Conservation (phyloP, 2,797 vertebrate species). For the Gymnopithys bicolor region DNA sequence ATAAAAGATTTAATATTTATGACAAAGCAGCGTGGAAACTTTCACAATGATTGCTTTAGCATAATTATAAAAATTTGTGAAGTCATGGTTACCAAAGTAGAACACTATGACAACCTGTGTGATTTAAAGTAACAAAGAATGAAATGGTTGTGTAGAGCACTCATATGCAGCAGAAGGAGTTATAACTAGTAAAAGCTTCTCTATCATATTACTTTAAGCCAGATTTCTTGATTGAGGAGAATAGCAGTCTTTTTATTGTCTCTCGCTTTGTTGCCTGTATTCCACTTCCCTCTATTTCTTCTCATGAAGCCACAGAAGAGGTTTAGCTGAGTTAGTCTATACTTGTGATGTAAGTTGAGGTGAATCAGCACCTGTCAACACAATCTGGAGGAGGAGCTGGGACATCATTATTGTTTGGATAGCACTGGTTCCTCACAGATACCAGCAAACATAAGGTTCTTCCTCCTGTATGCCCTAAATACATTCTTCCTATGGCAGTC, state of each 20-base stretch:
- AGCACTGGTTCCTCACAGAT: background rate
- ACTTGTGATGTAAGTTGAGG: background rate
- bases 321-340: background rate
- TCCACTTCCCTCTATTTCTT: background rate
- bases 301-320: background rate
- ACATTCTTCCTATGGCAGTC: background rate
- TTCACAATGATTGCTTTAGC: background rate
- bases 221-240: background rate
- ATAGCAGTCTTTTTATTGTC: background rate
- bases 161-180: background rate
- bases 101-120: background rate
- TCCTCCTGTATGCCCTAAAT: background rate
- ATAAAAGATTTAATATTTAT: conserved; percentile 2
- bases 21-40: background rate
- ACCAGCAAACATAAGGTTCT: background rate
- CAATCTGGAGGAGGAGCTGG: background rate
- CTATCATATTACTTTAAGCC: background rate
- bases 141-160: background rate
- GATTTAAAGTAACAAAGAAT: background rate
- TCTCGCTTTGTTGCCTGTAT: background rate
- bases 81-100: background rate
- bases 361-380: background rate
- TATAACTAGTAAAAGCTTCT: background rate
- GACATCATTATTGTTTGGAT: background rate
- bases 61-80: background rate